Evolutionary conservation across 2,113 vertebrate species (phyloP), one percentile per base, ranked within the genome.

Genomic region (Paramisgurnus dabryanus): DNA sequence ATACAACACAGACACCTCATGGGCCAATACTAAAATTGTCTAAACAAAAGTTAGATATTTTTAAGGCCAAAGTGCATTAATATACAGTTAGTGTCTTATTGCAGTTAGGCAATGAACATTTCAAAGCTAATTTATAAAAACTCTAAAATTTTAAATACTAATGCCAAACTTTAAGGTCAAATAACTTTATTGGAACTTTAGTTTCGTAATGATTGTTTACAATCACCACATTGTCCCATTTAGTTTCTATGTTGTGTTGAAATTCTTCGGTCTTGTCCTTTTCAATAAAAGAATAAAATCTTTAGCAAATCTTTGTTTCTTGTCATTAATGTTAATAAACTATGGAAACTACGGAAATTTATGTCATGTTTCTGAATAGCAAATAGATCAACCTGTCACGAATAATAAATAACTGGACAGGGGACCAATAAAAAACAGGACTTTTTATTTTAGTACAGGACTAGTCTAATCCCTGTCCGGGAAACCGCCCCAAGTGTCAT

Each of bases 1-100:
- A 61, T 64, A 77, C 81, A 88, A 84, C 74, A 87, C 82, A 53
- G 80, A 76, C 58, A 80, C 71, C 45, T 68, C 57, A 83, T 68
- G 67, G 76, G 70, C 73, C 75, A 80, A 57, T 69, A 74, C 18
- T 78, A 50, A 57, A 80, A 67, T 47, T 4, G 43, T 68, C 40
- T 47, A 27, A 18, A 69, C 3, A 66, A 6, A 76, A 39, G 41
- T 22, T 64, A 53, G n/a, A 40, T 79, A 83, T 83, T 79, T 79
- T 83, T 79, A 40, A 18, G 6, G 34, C 41, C 22, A n/a, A n/a
- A 58, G 55, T 58, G 55, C n/a, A 34, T 63, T 72, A 57, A 22
- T n/a, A 45, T 17, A 45, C 27, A 34, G 27, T 34, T 75, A 22
- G 27, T 64, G 55, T 76, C 71, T 65, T 67, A 53, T 13, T 55